Evolutionary conservation across 1,140 invertebrate genomes (phyloP).

Genomic region (Liolophura sinensis): DNA sequence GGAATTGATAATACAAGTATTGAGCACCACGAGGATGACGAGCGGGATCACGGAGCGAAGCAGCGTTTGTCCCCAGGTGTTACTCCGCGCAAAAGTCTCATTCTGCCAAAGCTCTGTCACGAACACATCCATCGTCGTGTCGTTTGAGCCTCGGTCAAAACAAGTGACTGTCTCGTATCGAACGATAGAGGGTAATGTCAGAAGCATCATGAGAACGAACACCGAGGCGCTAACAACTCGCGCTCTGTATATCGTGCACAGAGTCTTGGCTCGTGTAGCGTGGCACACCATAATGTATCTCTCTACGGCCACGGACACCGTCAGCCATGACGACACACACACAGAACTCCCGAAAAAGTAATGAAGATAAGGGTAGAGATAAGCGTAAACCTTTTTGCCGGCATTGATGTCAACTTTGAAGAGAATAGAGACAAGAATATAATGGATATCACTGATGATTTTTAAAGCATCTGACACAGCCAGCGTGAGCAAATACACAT

Average conservation of each 20-base stretch:
- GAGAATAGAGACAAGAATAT: conserved; percentile 66
- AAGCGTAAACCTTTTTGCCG: conserved; percentile 37
- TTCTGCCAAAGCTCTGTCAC: conserved; percentile 58
- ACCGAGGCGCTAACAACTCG: conserved; percentile 30
- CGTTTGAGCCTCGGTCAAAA: conserved; percentile 18
- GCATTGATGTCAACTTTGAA: conserved; percentile 30
- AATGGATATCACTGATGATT: conserved; percentile 71
- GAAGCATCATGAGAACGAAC: conserved; percentile 36
- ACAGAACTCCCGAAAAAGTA: conserved; percentile 51
- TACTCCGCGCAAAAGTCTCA: conserved; percentile 64
- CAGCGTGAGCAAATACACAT: conserved; percentile 73
- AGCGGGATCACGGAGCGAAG: conserved; percentile 69
- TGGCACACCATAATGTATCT: conserved; percentile 94
- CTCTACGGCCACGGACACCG: conserved; percentile 93
- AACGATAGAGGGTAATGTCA: conserved; percentile 48
- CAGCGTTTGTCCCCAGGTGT: conserved; percentile 69
- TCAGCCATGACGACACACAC: conserved; percentile 80
- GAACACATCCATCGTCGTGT: conserved; percentile 28
- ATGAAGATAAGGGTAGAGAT: conserved; percentile 54
- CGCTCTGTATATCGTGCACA: conserved; percentile 71
- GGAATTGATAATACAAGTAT: conserved; percentile 71
- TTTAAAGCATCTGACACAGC: conserved; percentile 76
- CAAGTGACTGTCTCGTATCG: conserved; percentile 32
- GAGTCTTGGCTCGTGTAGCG: conserved; percentile 78
- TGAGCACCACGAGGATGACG: conserved; percentile 53